Percentiles rank a stretch among this genome's conserved stretches.
Evolutionary conservation across 2,888 invertebrate genomes (phyloP).

Genomic region (Lypha dubia): DNA sequence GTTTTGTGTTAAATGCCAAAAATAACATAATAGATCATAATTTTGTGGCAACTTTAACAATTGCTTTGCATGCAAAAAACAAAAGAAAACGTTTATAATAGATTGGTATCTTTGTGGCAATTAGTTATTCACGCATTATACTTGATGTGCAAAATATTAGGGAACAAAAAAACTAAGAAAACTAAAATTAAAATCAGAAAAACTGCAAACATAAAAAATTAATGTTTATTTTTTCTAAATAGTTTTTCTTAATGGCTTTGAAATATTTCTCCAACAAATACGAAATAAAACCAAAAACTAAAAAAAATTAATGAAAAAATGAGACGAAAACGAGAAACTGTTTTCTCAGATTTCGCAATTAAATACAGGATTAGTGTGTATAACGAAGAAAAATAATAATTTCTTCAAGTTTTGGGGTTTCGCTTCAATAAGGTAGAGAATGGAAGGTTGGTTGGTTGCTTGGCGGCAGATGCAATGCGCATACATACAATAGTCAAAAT

Average conservation of each 20-base stretch:
- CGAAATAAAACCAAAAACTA: constrained; percentile 17
- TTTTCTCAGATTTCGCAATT: constrained; percentile 68
- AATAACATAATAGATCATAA: background rate
- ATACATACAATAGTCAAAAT: background rate
- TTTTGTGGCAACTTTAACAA: constrained; percentile 37
- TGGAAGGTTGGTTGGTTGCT: background rate
- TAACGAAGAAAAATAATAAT: constrained; percentile 50
- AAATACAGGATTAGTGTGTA: constrained; percentile 62
- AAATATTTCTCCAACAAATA: constrained; percentile 38
- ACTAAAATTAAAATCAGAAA: constrained; percentile 26
- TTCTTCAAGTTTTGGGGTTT: constrained; percentile 45
- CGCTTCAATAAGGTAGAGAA: background rate
- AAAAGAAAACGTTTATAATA: constrained; percentile 42
- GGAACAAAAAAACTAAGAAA: constrained; percentile 24
- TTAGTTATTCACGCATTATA: constrained; percentile 81
- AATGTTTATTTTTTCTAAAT: constrained; percentile 25
- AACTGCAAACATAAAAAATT: constrained; percentile 35
- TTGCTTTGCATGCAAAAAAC: background rate
- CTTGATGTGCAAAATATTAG: constrained; percentile 52
- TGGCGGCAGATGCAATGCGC: background rate
- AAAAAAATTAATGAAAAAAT: background rate
- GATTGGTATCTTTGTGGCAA: constrained; percentile 75
- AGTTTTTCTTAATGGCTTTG: constrained; percentile 56
- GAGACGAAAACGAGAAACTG: constrained; percentile 43
- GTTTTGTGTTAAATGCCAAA: background rate